Conservation (phyloP, 2,797 vertebrate genomes). For the Clamator glandarius region DNA sequence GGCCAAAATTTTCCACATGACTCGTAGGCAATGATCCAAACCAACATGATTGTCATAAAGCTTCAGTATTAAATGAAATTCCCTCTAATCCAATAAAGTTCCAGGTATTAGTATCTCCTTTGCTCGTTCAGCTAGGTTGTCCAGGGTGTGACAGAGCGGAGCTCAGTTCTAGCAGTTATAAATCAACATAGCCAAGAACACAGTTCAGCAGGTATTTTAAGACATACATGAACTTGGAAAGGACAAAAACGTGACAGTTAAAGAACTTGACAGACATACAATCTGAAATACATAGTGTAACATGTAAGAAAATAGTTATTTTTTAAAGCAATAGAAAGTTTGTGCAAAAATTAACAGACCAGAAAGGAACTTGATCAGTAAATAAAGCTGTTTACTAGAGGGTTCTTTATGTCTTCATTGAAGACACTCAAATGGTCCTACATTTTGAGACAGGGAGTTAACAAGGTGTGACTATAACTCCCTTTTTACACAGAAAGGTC, state of each 20-base stretch:
- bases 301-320: neutral
- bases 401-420: neutral
- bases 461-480: neutral
- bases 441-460: neutral
- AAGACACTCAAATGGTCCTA: neutral
- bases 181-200: neutral
- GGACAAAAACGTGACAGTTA: neutral
- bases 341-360: neutral
- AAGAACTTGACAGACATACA: neutral
- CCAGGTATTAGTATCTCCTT: neutral
- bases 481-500: accelerated
- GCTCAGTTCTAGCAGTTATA: neutral
- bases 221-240: neutral
- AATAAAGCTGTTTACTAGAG: neutral
- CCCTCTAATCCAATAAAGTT: neutral
- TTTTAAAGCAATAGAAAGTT: neutral
- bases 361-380: neutral
- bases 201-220: neutral
- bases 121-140: neutral
- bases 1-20: neutral
- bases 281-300: neutral
- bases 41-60: neutral
- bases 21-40: neutral
- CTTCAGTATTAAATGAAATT: neutral
- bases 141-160: neutral